These are phyloP conservation scores for Arctocebus calabarensis DNA, from an alignment of 2,797 vertebrate species.

Conservation along the genomic window DNA sequence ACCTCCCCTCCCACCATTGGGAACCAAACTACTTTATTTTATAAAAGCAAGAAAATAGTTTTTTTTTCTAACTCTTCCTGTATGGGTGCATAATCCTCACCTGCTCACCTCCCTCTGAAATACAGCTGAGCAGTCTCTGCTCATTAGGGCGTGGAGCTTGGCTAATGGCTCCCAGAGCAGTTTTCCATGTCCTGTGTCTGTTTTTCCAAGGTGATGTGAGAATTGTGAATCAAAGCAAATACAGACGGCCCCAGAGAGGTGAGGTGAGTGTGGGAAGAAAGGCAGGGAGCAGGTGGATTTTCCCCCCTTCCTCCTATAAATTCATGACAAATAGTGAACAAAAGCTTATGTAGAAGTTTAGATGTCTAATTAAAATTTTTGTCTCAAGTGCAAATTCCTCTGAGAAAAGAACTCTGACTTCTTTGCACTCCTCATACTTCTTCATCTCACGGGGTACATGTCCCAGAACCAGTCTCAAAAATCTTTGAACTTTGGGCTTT, in stretches of 20 bases:
- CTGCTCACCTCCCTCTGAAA: not conserved
- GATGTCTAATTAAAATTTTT: conserved; percentile 78
- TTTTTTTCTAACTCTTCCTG: not conserved
- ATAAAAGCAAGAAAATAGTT: not conserved
- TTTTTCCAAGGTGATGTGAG: not conserved
- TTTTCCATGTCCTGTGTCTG: not conserved
- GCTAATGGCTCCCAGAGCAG: not conserved
- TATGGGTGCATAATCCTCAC: not conserved
- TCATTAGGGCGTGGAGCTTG: not conserved
- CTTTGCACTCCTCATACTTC: not conserved
- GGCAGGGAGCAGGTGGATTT: not conserved
- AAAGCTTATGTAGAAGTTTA: conserved; percentile 77
- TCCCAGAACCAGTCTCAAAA: not conserved
- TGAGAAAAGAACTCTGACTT: not conserved
- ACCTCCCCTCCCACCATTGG: not conserved
- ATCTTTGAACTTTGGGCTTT: not conserved
- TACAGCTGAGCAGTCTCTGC: not conserved
- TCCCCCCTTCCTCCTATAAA: conserved; percentile 65
- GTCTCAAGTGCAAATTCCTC: conserved; percentile 61
- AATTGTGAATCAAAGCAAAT: not conserved
- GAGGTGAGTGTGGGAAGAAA: not conserved
- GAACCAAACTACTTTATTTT: not conserved
- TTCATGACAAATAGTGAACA: conserved; percentile 80
- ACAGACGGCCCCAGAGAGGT: not conserved
- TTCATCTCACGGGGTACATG: conserved; percentile 17